Evolutionary conservation across 2,113 vertebrate genomes (phyloP), one percentile per base, ranked within the genome.

Genomic region (Petroica traversi): DNA sequence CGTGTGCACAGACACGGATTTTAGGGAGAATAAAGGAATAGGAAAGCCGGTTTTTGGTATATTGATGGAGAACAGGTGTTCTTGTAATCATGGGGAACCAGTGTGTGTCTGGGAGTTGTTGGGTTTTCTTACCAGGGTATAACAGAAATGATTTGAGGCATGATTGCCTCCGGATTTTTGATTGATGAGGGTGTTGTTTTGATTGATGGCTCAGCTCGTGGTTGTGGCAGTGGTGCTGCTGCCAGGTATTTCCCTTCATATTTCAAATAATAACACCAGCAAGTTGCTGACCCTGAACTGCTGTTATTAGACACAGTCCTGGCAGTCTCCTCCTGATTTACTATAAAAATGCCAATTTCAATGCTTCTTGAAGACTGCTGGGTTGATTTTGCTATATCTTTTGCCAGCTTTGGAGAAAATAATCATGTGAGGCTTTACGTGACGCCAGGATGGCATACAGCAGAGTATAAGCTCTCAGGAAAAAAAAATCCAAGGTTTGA

Each of bases 241-340:
- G 49, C 38, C 66, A 23, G 38, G 31, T 43, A 20, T 34, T 81
- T 68, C 52, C 58, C 23, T 33, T 28, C 2, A 6, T 40, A 14
- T 72, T 78, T 80, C 59, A 24, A 19, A 43, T 46, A 41, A 14
- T 24, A 36, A 55, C 72, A 19, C 22, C 0, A 0, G 4, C 0
- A 0, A 48, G 25, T 48, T 52, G 41, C 78, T 76, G 38, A 61
- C 22, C 40, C 61, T 61, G 25, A 71, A 15, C 59, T 23, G 19
- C 40, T 61, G 2, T 40, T 46, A 31, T 46, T 29, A 26, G 34
- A 34, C 36, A 8, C 0, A 4, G 54, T 20, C 61, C 23, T 11
- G 34, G 58, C 8, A 5, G 25, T 11, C 10, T 58, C 22, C 52
- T 67, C 16, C 58, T 31, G 12, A 33, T 62, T 24, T 15, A 29